phyloP scores from a whole-genome alignment of 2,797 vertebrate species.

The Lagocephalus sceleratus region DNA sequence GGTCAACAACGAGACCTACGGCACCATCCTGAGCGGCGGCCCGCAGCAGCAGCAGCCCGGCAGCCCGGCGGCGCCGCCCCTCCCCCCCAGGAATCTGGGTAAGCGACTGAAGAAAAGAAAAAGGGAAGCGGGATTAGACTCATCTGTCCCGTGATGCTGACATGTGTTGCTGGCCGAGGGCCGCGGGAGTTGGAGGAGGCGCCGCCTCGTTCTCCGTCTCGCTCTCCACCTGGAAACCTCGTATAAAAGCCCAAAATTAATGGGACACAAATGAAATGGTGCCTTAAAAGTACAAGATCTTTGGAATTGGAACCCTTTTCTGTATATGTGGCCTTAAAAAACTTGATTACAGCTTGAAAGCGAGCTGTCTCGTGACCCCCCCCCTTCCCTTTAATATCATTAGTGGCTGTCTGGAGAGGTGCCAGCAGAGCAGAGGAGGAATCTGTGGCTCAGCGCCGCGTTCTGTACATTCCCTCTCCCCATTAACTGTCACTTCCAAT shows the following conservation, averaged over 20 bases:
- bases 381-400: slow-evolving; percentile 40
- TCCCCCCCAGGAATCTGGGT: slow-evolving; percentile 92
- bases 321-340: not conserved
- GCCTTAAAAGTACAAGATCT: not conserved
- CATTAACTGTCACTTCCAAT: slow-evolving; percentile 40
- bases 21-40: slow-evolving; percentile 86
- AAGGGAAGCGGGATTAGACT: not conserved
- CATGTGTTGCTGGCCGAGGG: not conserved
- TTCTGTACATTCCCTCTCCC: slow-evolving; percentile 50
- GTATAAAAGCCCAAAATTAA: too few species aligned
- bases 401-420: slow-evolving; percentile 39
- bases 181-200: not conserved
- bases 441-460: slow-evolving; percentile 11
- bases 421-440: slow-evolving; percentile 35
- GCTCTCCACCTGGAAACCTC: too few species aligned
- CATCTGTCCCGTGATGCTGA: slow-evolving; percentile 18
- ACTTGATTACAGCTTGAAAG: not conserved
- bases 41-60: slow-evolving; percentile 81
- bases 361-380: not conserved
- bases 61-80: slow-evolving; percentile 78
- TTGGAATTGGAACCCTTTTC: too few species aligned
- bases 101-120: slow-evolving; percentile 46
- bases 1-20: slow-evolving; percentile 96
- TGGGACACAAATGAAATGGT: too few species aligned
- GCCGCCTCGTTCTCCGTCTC: too few species aligned